Conservation (phyloP, 1,140 invertebrate genomes). For the Drosophila parabipectinata region DNA sequence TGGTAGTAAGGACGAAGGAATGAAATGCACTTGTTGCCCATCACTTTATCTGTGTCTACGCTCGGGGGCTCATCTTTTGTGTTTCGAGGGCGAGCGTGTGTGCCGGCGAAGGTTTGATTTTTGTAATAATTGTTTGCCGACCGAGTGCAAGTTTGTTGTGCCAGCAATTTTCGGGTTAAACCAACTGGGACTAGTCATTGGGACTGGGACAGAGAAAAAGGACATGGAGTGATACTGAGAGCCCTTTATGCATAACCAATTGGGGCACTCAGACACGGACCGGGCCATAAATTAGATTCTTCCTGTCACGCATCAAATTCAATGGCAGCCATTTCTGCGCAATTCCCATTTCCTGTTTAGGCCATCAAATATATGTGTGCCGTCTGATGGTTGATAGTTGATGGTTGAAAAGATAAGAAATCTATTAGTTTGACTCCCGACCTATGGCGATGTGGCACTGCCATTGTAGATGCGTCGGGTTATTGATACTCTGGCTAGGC, state of each 20-base stretch:
- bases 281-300: constrained; percentile 55
- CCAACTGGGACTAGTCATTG: constrained; percentile 8
- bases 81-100: background rate
- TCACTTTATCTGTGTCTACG: constrained; percentile 12
- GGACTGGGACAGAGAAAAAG: background rate
- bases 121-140: constrained; percentile 54
- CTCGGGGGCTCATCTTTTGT: constrained; percentile 8
- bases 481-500: constrained; percentile 8
- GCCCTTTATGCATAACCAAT: constrained; percentile 40
- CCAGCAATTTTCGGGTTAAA: constrained; percentile 30
- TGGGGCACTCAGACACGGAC: constrained; percentile 12
- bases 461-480: constrained; percentile 7
- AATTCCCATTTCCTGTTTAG: constrained; percentile 47
- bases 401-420: constrained; percentile 40
- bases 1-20: constrained; percentile 2
- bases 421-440: constrained; percentile 35
- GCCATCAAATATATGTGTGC: constrained; percentile 3
- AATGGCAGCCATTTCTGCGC: constrained; percentile 28
- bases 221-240: background rate
- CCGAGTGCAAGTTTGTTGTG: constrained; percentile 35
- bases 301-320: constrained; percentile 40
- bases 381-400: constrained; percentile 5
- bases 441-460: constrained; percentile 4
- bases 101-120: constrained; percentile 20
- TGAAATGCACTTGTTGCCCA: constrained; percentile 56